Conservation (phyloP, 2,888 invertebrate genomes). For the Drosophila flavopinicola region DNA sequence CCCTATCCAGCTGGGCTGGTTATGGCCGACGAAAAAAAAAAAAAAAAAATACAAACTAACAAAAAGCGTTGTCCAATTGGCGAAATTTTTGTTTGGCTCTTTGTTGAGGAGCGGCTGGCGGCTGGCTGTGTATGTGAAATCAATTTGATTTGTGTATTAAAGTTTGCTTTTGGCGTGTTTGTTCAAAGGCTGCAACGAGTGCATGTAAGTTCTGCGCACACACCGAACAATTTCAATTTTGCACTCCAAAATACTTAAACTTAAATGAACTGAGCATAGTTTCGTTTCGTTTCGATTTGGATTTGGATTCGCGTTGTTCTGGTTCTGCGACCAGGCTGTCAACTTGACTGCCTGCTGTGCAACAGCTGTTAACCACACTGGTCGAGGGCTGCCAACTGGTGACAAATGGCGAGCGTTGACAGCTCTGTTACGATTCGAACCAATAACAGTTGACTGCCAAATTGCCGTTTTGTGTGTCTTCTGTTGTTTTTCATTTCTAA, state of each 20-base stretch:
- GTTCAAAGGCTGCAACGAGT: not conserved
- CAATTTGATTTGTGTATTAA: conserved; percentile 34
- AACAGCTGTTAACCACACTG: conserved; percentile 25
- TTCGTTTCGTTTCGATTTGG: conserved; percentile 52
- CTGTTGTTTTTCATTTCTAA: not conserved
- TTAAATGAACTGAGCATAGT: conserved; percentile 49
- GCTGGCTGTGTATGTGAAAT: no score
- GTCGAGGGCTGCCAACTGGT: conserved; percentile 32
- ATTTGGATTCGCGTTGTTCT: conserved; percentile 54
- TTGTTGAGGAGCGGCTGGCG: not conserved
- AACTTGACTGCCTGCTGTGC: conserved; percentile 50
- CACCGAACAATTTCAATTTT: conserved; percentile 24
- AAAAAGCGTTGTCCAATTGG: conserved; percentile 15
- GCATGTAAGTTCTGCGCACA: conserved; percentile 2
- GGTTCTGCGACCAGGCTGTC: conserved; percentile 48
- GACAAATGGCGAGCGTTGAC: conserved; percentile 20
- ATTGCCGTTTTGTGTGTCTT: conserved; percentile 3
- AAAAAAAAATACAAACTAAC: not conserved
- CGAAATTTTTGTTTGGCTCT: conserved; percentile 26
- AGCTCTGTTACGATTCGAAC: conserved; percentile 14
- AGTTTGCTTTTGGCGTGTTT: conserved; percentile 28
- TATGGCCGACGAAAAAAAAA: not conserved
- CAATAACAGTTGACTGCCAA: conserved; percentile 25
- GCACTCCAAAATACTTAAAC: conserved; percentile 29
- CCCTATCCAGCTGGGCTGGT: conserved; percentile 9